Percentiles rank a stretch among this genome's conserved stretches.
phyloP scores from a whole-genome alignment of 2,888 invertebrate genomes.

The Conchocele bisecta region DNA sequence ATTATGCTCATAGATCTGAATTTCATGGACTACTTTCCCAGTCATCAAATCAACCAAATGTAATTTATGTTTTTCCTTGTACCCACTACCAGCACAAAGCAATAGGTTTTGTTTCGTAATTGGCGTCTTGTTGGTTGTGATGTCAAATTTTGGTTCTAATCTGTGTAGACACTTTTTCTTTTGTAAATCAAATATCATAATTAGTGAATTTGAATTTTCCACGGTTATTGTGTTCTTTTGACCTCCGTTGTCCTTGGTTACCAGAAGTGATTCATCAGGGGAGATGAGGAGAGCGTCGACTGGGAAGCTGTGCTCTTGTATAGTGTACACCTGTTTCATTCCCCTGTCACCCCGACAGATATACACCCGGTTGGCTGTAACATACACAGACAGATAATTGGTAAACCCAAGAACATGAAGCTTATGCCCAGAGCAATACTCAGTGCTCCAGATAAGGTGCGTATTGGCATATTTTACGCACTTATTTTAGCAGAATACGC shows the following conservation, averaged over 20 bases:
- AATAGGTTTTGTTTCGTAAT: constrained; percentile 40
- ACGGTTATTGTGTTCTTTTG: no score
- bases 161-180: no score
- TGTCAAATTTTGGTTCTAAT: no score
- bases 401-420: no score
- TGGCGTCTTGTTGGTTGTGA: no score
- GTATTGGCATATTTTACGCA: no score
- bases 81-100: constrained; percentile 10
- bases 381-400: neutral
- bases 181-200: no score
- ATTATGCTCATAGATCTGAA: constrained; percentile 46
- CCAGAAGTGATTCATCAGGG: constrained; percentile 57
- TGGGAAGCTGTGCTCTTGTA: neutral
- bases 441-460: no score
- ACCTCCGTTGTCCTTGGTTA: constrained; percentile 30
- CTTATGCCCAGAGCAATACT: no score
- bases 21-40: constrained; percentile 32
- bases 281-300: constrained; percentile 50
- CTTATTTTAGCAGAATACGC: no score
- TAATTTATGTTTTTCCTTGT: constrained; percentile 8
- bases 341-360: constrained; percentile 18
- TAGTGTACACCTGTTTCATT: neutral
- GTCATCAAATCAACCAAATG: constrained; percentile 39
- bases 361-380: constrained; percentile 16
- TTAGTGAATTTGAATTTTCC: no score